These are phyloP conservation scores for Biston stratarius DNA, from an alignment of 2,888 invertebrate genomes.

Conservation along the genomic window DNA sequence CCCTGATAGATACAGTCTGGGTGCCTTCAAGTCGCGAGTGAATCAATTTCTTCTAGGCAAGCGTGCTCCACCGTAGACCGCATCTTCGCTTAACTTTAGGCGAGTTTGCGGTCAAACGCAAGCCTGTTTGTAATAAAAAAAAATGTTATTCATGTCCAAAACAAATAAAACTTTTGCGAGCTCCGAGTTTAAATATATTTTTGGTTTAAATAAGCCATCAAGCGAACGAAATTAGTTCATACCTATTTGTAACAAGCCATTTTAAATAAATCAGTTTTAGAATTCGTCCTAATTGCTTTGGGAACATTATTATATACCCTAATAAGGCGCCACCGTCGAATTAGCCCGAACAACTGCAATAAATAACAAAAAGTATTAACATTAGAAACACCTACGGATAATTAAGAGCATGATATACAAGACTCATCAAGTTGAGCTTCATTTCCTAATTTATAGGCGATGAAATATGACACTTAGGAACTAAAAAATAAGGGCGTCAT, in stretches of 20 bases:
- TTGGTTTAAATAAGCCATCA: constrained; percentile 1
- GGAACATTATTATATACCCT: constrained; percentile 18
- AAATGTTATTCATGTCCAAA: too few relatives aligned
- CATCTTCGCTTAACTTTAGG: too few relatives aligned
- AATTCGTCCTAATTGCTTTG: constrained; percentile 19
- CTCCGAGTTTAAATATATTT: not conserved
- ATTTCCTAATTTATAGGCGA: constrained; percentile 37
- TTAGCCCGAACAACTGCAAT: constrained; percentile 33
- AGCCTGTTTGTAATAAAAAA: too few relatives aligned
- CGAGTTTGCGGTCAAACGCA: too few relatives aligned
- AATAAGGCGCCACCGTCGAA: constrained; percentile 31
- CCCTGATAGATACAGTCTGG: too few relatives aligned
- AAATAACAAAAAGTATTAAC: constrained; percentile 38
- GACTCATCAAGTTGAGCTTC: constrained; percentile 28
- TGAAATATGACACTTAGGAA: constrained; percentile 57
- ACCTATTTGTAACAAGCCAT: not conserved
- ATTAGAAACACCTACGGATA: constrained; percentile 43
- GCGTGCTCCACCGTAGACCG: too few relatives aligned
- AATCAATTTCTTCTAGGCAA: too few relatives aligned
- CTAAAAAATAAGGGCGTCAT: constrained; percentile 55
- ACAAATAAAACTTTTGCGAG: too few relatives aligned
- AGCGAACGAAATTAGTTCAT: constrained; percentile 5
- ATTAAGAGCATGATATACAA: constrained; percentile 44
- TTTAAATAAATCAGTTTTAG: constrained; percentile 16
- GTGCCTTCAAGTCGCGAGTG: too few relatives aligned